Percentiles rank a stretch among this genome's conserved stretches.
phyloP scores from a whole-genome alignment of 2,113 vertebrate species.

The Grammomys dolichurus region DNA sequence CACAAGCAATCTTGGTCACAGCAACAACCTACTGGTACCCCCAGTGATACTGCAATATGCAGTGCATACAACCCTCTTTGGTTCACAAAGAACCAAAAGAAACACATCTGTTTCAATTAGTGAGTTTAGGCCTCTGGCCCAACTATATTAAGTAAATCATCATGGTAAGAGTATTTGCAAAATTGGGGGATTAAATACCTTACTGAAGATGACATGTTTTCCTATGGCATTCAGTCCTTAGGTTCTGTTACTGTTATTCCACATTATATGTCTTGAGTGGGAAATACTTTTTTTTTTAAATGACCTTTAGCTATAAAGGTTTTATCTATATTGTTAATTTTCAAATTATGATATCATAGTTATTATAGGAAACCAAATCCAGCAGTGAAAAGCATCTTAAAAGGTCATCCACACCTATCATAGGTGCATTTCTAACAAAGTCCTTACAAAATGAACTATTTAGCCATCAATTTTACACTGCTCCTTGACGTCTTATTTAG shows the following conservation, averaged over 20 bases:
- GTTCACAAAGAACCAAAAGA: conserved; percentile 24
- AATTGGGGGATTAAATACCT: conserved; percentile 84
- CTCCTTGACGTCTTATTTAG: conserved; percentile 11
- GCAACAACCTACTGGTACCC: neutral
- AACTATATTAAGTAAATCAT: conserved; percentile 83
- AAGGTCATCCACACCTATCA: neutral
- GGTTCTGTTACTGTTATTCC: conserved; percentile 81
- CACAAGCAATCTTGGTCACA: neutral
- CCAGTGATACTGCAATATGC: neutral
- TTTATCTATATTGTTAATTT: conserved; percentile 37
- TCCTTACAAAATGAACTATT: neutral
- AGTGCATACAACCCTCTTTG: neutral
- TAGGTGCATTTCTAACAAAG: neutral
- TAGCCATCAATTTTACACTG: neutral
- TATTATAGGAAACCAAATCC: conserved; percentile 22
- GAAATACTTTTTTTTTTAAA: conserved; percentile 78
- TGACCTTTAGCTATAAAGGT: conserved; percentile 66
- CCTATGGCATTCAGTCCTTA: conserved; percentile 79
- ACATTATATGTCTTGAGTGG: conserved; percentile 67
- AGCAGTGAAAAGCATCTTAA: neutral
- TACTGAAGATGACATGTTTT: conserved; percentile 78
- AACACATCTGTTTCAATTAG: conserved; percentile 82
- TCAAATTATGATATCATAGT: conserved; percentile 63
- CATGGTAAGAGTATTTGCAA: conserved; percentile 81
- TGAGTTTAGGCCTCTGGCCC: conserved; percentile 73